These are phyloP conservation scores for Pseudochromis fuscus DNA, from an alignment of 2,797 vertebrate species.

Conservation along the genomic window DNA sequence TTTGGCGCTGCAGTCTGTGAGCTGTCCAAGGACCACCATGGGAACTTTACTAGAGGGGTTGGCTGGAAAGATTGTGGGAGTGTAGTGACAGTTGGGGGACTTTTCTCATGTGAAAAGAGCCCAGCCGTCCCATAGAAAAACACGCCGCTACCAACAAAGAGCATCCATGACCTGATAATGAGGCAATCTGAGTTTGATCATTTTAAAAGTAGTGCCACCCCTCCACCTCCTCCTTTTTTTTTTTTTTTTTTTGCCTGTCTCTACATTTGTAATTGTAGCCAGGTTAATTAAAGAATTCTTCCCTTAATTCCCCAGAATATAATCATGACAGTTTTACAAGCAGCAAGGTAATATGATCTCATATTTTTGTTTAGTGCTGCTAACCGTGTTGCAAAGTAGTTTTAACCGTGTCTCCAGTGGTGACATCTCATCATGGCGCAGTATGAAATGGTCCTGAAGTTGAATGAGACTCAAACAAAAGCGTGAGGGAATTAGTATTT, in stretches of 20 bases:
- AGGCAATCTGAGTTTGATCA: conserved; percentile 60
- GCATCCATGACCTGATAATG: conserved; percentile 70
- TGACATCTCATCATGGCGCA: conserved; percentile 83
- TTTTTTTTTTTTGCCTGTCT: conserved; percentile 27
- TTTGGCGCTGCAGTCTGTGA: conserved; percentile 65
- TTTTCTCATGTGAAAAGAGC: conserved; percentile 83
- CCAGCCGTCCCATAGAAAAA: conserved; percentile 66
- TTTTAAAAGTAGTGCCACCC: conserved; percentile 56
- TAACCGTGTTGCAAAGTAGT: conserved; percentile 82
- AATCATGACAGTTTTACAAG: conserved; percentile 77
- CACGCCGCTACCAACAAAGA: conserved; percentile 73
- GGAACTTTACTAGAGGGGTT: conserved; percentile 87
- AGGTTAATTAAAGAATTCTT: conserved; percentile 81
- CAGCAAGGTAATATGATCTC: conserved; percentile 80
- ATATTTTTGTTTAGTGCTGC: conserved; percentile 75
- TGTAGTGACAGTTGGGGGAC: conserved; percentile 72
- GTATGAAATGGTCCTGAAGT: conserved; percentile 85
- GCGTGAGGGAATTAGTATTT: conserved; percentile 84
- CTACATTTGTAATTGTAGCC: conserved; percentile 58
- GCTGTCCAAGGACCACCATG: conserved; percentile 88
- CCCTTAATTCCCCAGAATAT: conserved; percentile 76
- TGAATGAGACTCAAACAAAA: conserved; percentile 87
- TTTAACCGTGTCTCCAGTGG: conserved; percentile 83
- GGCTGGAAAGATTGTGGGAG: conserved; percentile 91
- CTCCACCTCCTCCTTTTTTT: conserved; percentile 1